Evolutionary conservation across 2,113 vertebrate species (phyloP), one percentile per base, ranked within the genome.

Genomic region (Salminus brasiliensis): DNA sequence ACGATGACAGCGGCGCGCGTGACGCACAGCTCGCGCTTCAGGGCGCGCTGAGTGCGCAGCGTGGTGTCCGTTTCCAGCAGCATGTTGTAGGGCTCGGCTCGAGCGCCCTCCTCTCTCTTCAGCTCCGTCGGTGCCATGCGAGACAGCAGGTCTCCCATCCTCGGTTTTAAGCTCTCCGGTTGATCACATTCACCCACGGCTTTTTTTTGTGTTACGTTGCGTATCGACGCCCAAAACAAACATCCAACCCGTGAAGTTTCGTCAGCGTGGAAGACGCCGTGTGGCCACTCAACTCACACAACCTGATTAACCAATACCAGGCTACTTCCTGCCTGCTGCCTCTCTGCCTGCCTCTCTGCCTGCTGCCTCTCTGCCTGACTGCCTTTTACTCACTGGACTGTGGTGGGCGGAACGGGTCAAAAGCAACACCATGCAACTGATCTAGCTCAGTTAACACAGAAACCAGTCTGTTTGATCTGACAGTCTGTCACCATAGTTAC

Each of bases 191-290:
- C 76, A 62, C 76, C 76, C 76, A 71, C 76, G 68, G 1, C 5
- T n/a, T 53, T 53, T n/a, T 4, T 23, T 53, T 53, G n/a, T 53
- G n/a, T 55, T 72, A 10, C 66, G 53, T 45, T n/a, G 11, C 34
- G 32, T 23, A 21, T 21, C 27, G 67, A 83, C 76, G 71, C 76
- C 63, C 63, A 83, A 81, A 74, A 78, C 55, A 79, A 78, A 73
- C 55, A 72, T 57, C 76, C 29, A 15, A 27, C 68, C 18, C 41
- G 53, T 36, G n/a, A 2, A 49, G 67, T 79, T 63, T 63, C 76
- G 68, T 18, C 39, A 0, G 5, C 29, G 16, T 71, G 76, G 27
- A 77, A 52, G 43, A 39, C 1, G 21, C n/a, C 4, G 4, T 13
- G 47, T 23, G 34, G 5, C 16, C 2, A 18, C 36, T 43, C 23